Evolutionary conservation across 2,113 vertebrate genomes (phyloP).

Genomic region (Sylvietta virens): DNA sequence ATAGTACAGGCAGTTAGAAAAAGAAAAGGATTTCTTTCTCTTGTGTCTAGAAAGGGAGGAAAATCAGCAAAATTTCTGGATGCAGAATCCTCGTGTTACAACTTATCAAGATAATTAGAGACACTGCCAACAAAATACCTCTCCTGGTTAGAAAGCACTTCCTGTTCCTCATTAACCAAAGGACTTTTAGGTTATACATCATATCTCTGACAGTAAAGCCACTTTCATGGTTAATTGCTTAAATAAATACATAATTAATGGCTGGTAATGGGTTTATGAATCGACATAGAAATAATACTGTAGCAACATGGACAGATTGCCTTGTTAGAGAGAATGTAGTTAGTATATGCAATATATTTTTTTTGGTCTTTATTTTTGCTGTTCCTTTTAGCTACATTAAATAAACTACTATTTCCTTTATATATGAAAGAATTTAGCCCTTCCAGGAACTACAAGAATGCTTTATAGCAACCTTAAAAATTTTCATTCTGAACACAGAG

Average conservation of each 20-base stretch:
- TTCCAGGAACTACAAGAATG: not conserved
- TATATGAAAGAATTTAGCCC: not conserved
- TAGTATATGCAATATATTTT: not conserved
- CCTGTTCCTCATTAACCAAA: constrained; percentile 67
- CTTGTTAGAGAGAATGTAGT: not conserved
- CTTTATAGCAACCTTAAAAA: not conserved
- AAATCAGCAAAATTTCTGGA: not conserved
- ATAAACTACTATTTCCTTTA: not conserved
- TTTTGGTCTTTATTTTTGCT: not conserved
- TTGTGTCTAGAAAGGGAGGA: not conserved
- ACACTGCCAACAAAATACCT: constrained; percentile 33
- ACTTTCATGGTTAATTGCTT: constrained; percentile 68
- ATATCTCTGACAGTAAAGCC: constrained; percentile 48
- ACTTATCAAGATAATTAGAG: constrained; percentile 45
- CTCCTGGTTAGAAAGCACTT: constrained; percentile 30
- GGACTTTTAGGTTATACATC: constrained; percentile 59
- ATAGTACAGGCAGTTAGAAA: not conserved
- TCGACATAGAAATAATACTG: constrained; percentile 5
- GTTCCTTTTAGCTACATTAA: not conserved
- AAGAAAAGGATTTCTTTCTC: not conserved
- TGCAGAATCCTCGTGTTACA: not conserved
- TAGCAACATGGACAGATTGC: not conserved
- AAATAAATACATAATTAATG: constrained; percentile 65
- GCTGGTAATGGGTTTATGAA: constrained; percentile 1
- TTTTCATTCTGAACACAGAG: not conserved